Conservation (phyloP, 2,113 vertebrate genomes). For the Suricata suricatta region DNA sequence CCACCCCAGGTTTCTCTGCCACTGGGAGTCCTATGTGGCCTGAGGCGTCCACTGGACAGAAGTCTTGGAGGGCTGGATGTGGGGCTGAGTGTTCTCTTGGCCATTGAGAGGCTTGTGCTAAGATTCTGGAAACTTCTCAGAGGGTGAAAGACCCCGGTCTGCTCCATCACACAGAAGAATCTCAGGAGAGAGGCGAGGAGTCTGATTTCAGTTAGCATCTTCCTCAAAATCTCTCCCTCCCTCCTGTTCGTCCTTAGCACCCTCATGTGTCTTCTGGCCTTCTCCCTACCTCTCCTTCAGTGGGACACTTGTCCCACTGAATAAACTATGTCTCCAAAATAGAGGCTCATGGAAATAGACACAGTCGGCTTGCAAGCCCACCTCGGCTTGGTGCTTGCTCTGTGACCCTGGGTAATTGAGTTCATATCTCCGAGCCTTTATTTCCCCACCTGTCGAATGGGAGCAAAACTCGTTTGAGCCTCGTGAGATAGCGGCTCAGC, state of each 20-base stretch:
- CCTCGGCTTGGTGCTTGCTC: not conserved
- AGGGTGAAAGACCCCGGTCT: not conserved
- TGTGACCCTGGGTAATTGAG: not conserved
- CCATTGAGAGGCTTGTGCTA: not conserved
- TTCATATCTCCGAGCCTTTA: not conserved
- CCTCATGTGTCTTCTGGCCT: not conserved
- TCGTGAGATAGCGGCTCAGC: not conserved
- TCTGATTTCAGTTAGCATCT: not conserved
- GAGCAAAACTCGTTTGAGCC: not conserved
- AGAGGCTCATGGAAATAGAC: not conserved
- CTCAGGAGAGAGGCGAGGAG: not conserved
- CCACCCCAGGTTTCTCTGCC: not conserved
- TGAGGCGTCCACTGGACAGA: not conserved
- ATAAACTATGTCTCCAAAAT: not conserved
- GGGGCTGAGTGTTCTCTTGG: not conserved
- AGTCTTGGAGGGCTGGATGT: not conserved
- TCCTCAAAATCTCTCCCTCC: not conserved
- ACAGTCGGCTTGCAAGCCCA: not conserved
- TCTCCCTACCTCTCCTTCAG: not conserved
- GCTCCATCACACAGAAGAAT: not conserved
- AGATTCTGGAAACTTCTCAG: constrained; percentile 41
- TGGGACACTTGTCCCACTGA: not conserved
- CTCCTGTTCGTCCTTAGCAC: fast-evolving
- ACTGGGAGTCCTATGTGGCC: not conserved
- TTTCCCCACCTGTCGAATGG: not conserved